A percentile compares a stretch with the other conserved stretches of the same genome.
Evolutionary conservation across 1,140 invertebrate genomes (phyloP).

Genomic region (Maniola jurtina): DNA sequence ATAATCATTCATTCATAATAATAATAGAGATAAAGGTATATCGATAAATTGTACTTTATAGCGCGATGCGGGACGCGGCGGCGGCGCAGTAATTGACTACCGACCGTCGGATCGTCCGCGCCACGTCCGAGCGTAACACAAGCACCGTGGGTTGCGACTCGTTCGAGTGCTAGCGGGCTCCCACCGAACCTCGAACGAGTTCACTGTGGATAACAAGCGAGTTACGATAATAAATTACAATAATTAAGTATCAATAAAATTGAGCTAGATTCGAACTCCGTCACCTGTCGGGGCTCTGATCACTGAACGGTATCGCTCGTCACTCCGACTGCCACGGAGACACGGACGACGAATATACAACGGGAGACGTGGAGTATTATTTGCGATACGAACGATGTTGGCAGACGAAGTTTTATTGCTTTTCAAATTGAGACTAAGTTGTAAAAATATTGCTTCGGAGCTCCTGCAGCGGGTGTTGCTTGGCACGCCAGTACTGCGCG

Average conservation of each 20-base stretch:
- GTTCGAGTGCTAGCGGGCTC: conserved; percentile 45
- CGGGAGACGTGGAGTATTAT: not conserved
- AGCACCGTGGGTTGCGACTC: conserved; percentile 60
- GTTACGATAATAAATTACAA: conserved; percentile 63
- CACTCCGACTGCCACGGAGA: no score
- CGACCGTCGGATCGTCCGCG: conserved; percentile 26
- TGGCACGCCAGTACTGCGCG: conserved; percentile 54
- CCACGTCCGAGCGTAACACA: conserved; percentile 42
- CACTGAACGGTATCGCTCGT: conserved; percentile 31
- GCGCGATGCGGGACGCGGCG: conserved; percentile 47
- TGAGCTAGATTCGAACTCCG: conserved; percentile 69
- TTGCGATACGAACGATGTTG: conserved; percentile 21
- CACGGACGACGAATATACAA: not conserved
- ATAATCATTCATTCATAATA: conserved; percentile 43
- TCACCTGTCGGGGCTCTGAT: conserved; percentile 38
- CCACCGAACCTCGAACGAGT: conserved; percentile 35
- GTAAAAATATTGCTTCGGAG: conserved; percentile 55
- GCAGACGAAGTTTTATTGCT: conserved; percentile 50
- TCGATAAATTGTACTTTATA: conserved; percentile 64
- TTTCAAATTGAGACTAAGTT: conserved; percentile 39
- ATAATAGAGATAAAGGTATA: conserved; percentile 56
- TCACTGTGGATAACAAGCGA: conserved; percentile 57
- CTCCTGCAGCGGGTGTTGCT: conserved; percentile 41
- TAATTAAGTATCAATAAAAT: conserved; percentile 74
- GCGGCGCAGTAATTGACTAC: conserved; percentile 47